Evolutionary conservation across 2,797 vertebrate genomes (phyloP).

Genomic region (Anniella stebbinsi): DNA sequence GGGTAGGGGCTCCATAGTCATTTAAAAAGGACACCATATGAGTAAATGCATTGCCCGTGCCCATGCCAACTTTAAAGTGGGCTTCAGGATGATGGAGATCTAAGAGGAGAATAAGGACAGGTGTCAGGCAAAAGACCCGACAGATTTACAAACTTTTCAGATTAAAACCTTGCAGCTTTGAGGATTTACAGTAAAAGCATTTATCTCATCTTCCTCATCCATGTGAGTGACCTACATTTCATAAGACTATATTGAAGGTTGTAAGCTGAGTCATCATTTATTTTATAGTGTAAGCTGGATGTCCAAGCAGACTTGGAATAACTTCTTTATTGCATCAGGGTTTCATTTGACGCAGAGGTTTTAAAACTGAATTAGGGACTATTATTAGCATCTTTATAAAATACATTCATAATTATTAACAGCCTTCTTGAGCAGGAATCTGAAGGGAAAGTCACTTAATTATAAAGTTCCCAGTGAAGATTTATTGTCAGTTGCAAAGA

Average conservation of each 20-base stretch:
- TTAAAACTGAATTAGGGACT: constrained; percentile 41
- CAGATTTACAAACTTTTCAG: background rate
- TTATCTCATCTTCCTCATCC: background rate
- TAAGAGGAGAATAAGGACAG: background rate
- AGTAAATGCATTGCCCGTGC: background rate
- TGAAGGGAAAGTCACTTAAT: constrained; percentile 1
- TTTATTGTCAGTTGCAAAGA: background rate
- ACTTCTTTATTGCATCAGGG: constrained; percentile 38
- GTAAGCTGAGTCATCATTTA: constrained; percentile 26
- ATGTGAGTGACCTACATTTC: constrained; percentile 11
- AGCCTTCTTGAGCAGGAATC: constrained; percentile 5
- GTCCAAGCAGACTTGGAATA: constrained; percentile 22
- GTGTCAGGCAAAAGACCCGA: background rate
- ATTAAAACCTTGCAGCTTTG: background rate
- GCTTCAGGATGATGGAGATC: background rate
- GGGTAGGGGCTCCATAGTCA: no score
- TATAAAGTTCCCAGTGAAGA: background rate
- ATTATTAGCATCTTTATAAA: constrained; percentile 42
- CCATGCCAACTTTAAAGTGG: background rate
- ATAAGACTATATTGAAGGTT: background rate
- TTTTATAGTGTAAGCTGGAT: constrained; percentile 36
- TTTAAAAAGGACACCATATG: background rate
- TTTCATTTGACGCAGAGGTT: constrained; percentile 28
- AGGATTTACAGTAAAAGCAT: background rate
- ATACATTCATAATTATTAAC: constrained; percentile 38